Evolutionary conservation across 2,888 invertebrate species (phyloP), one percentile per base, ranked within the genome.

Genomic region (Proisotoma minuta): DNA sequence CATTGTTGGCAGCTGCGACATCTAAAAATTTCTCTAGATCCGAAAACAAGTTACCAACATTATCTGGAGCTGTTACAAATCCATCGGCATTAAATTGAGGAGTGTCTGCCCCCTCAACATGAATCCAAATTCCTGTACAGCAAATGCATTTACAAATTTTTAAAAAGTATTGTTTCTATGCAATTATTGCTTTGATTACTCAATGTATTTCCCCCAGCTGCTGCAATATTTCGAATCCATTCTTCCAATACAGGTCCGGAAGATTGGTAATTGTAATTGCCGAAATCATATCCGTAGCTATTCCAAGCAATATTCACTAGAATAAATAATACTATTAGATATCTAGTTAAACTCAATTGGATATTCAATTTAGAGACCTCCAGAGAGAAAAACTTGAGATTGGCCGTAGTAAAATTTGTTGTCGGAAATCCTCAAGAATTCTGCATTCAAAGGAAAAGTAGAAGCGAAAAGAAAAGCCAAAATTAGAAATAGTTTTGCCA

Each of bases 301-400:
- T 71, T 64, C 75, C 75, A 75, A 10, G 75, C 75, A 26, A 74
- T 69, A 59, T 75, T 75, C 15, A 65, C n/a, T n/a, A n/a, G n/a
- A n/a, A n/a, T n/a, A n/a, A n/a, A n/a, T n/a, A n/a, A n/a, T n/a
- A n/a, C n/a, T n/a, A n/a, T n/a, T n/a, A n/a, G n/a, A n/a, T n/a
- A n/a, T n/a, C n/a, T n/a, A n/a, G n/a, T n/a, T n/a, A n/a, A n/a
- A n/a, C n/a, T n/a, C n/a, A n/a, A n/a, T n/a, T n/a, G n/a, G n/a
- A n/a, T n/a, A n/a, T n/a, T n/a, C n/a, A n/a, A n/a, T n/a, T n/a
- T n/a, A n/a, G n/a, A n/a, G n/a, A n/a, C n/a, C 61, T 2, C 75
- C 75, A 15, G 71, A 75, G 3, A 75, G 71, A 59, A 74, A 75
- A 1, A 75, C 74, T 53, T 71, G 68, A 22, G 74, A 57, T 2